Evolutionary conservation across 1,140 invertebrate genomes (phyloP), one percentile per base, ranked within the genome.

Genomic region (Amphibalanus amphitrite): DNA sequence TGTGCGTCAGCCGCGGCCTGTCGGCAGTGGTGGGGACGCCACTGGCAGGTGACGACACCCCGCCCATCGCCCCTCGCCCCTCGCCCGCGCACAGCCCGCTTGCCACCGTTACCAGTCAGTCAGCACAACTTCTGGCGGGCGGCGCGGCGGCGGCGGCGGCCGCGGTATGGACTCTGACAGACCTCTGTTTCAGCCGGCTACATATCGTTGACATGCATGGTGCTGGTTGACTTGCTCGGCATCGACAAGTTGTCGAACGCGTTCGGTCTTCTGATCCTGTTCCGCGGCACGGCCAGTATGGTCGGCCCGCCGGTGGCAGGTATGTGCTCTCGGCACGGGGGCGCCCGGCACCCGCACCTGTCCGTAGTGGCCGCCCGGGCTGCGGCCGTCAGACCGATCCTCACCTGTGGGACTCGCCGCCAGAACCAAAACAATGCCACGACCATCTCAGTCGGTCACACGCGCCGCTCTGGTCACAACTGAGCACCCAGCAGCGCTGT

Each of bases 171-270:
- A 38, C 33, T 6, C 20, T 59, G 47, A 59, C 47, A 13, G 13
- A 23, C 47, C 47, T 59, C 47, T 72, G 20, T 70, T 26, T 26
- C 75, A 76, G 93, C 95, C 74, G 95, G 94, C 38, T 98, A 97
- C 81, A 96, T 98, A 76, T 97, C 94, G 0, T 82, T 99, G 65
- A 98, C 95, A 47, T 98, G 96, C 28, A 98, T 98, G 78, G 96
- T 99, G 77, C 83, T 99, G 69, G 95, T 97, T 74, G 95, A 98
- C 78, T 82, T 98, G 26, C 84, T 99, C 40, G 96, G 96, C 23
- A 82, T 98, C 76, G 94, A 97, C 76, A 93, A 93, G 80, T 82
- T 98, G 73, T 97, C 95, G 64, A 98, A 95, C 79, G 94, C 95
- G 28, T 99, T 98, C 80, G 96, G 96, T 40, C 83, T 98, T 70